Percentiles rank a stretch among this genome's conserved stretches.
phyloP scores from a whole-genome alignment of 53 echinoderm and acorn worm species.

The Mesocentrotus franciscanus region DNA sequence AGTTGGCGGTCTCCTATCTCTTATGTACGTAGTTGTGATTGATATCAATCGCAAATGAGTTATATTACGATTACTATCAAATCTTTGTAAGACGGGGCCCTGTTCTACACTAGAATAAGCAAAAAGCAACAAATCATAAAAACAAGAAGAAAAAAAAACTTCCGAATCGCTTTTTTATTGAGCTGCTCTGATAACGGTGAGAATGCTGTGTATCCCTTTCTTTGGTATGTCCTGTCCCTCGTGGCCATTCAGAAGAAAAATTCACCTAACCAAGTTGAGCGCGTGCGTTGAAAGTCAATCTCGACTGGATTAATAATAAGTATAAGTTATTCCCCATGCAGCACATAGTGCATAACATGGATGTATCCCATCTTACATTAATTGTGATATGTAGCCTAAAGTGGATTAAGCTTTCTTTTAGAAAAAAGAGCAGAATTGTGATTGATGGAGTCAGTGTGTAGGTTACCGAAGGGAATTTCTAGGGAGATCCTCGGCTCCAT shows the following conservation, averaged over 20 bases:
- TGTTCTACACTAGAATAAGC: too few relatives aligned
- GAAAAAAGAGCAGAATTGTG: neutral
- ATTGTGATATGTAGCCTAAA: conserved; percentile 26
- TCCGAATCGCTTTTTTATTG: too few relatives aligned
- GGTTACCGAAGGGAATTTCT: neutral
- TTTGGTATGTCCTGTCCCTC: neutral
- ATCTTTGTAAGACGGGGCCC: too few relatives aligned
- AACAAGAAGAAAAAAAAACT: too few relatives aligned
- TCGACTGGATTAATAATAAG: neutral
- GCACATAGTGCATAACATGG: neutral
- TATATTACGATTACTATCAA: too few relatives aligned
- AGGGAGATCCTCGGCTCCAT: neutral
- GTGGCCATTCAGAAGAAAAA: neutral
- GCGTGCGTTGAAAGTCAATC: neutral
- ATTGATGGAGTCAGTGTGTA: neutral
- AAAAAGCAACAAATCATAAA: too few relatives aligned
- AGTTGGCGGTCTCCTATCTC: too few relatives aligned
- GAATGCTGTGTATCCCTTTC: neutral
- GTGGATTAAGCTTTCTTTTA: neutral
- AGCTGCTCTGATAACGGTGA: neutral
- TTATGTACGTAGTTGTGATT: too few relatives aligned
- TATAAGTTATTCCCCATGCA: neutral
- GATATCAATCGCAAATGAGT: too few relatives aligned
- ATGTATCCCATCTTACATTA: neutral
- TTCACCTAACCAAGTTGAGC: neutral